These are phyloP conservation scores for Myrmecobius fasciatus DNA, from an alignment of 2,113 vertebrate genomes.

Conservation along the genomic window DNA sequence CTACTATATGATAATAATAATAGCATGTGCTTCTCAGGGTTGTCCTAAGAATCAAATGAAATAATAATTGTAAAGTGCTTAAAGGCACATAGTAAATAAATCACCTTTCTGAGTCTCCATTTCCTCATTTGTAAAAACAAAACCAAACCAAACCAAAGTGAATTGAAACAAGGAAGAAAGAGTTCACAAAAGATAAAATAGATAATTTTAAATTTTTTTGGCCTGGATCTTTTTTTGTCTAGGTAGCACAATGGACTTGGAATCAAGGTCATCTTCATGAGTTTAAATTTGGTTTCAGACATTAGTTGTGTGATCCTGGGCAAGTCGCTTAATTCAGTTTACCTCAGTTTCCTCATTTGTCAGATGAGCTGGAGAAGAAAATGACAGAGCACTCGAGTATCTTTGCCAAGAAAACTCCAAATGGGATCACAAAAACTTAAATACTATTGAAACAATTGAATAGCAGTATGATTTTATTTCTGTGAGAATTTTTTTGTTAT, in stretches of 20 bases:
- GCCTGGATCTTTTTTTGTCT: neutral
- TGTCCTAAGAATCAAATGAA: too few relatives aligned
- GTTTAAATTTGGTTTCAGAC: neutral
- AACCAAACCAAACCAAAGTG: neutral
- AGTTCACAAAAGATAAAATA: neutral
- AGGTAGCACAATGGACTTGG: neutral
- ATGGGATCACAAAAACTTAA: neutral
- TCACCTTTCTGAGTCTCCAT: neutral
- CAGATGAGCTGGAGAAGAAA: neutral
- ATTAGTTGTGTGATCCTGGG: neutral
- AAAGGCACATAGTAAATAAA: neutral
- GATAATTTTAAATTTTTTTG: neutral
- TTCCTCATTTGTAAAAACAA: neutral
- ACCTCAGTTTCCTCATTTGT: neutral
- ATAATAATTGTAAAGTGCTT: too few relatives aligned
- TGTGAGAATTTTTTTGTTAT: neutral
- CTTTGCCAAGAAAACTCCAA: neutral
- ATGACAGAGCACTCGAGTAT: neutral
- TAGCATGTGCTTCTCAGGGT: too few relatives aligned
- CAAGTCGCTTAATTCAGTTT: neutral
- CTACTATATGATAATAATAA: too few relatives aligned
- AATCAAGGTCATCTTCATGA: neutral
- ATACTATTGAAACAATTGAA: neutral
- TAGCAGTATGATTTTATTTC: neutral
- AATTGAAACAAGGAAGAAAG: neutral